Conservation (phyloP, 1,140 invertebrate genomes). For the Microplitis demolitor region DNA sequence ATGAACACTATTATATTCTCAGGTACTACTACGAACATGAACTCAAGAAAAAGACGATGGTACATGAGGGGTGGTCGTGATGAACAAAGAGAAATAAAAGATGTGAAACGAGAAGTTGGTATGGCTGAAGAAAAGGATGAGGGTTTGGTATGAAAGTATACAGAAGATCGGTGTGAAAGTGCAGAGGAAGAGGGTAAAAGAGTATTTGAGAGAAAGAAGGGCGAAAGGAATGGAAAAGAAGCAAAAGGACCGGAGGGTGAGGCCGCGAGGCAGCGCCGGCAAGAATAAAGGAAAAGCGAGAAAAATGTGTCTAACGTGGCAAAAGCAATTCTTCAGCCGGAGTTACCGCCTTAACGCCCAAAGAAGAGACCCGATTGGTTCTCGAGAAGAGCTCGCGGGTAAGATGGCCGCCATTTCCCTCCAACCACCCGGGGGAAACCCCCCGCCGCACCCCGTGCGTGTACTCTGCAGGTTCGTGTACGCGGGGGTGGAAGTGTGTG, state of each 20-base stretch:
- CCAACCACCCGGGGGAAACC: slow-evolving; percentile 58
- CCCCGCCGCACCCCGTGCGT: slow-evolving; percentile 39
- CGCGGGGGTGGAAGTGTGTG: slow-evolving; percentile 30
- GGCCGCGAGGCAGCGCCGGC: slow-evolving; percentile 37
- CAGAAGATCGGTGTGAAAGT: slow-evolving; percentile 14
- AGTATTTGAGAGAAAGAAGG: slow-evolving; percentile 25
- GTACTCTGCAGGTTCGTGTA: slow-evolving; percentile 25
- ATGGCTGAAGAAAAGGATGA: slow-evolving; percentile 17
- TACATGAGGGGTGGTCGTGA: slow-evolving; percentile 38
- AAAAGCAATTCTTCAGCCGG: slow-evolving; percentile 61
- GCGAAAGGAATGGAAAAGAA: slow-evolving; percentile 27
- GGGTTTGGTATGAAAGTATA: not conserved
- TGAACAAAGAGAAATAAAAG: slow-evolving; percentile 60
- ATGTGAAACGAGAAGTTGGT: slow-evolving; percentile 49
- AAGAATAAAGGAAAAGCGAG: slow-evolving; percentile 64
- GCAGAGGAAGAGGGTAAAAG: slow-evolving; percentile 21
- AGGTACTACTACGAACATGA: slow-evolving; percentile 24
- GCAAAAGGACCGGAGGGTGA: slow-evolving; percentile 40
- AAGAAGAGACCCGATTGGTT: slow-evolving; percentile 60
- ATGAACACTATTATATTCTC: slow-evolving; percentile 53
- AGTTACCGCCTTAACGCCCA: slow-evolving; percentile 61
- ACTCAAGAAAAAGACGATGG: slow-evolving; percentile 30
- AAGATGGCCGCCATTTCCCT: slow-evolving; percentile 64
- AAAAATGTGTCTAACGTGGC: slow-evolving; percentile 64
- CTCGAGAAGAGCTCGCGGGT: slow-evolving; percentile 59